Base-by-base conservation (phyloP, 2,113 vertebrate species). In the Neolamprologus kungweensis region DNA sequence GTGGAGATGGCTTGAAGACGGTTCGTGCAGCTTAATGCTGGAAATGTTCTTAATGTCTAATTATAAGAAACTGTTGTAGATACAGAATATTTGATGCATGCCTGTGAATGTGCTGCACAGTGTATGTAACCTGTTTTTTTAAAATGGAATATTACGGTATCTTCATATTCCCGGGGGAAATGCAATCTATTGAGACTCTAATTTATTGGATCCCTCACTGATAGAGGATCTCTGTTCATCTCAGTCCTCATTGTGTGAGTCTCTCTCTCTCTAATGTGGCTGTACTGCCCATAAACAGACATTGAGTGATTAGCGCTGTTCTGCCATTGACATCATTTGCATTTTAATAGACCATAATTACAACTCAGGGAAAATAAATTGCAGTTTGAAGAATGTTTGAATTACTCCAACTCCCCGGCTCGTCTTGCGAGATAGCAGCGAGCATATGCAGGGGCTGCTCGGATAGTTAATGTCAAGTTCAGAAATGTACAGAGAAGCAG, bases 301-400 rank as follows among this genome's bases (percentile, higher is more conserved):
- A 88, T 78, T 95, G 95, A 96, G 92, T 96, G 94, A 96, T 97
- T 96, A 96, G 94, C 85, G 75, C 92, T 90, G 92, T 92, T 90
- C 92, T 83, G 85, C 95, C 93, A 94, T 96, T 96, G 95, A 95
- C 95, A 96, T 96, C 91, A 96, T 97, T 96, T 96, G 95, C 95
- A 96, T 97, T 96, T 95, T 96, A 96, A 96, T 96, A 95, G 95
- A 95, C 93, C 93, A 92, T 95, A 96, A 96, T 97, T 96, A 96
- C 93, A 95, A 94, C 94, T 95, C 91, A 78, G 93, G 94, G 94
- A 94, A 96, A 96, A 96, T 95, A 95, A 96, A 96, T 95, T 94
- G 94, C 93, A 91, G 93, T 96, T 97, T 94, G 91, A 95, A 95
- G 92, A 95, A 95, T 93, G 93, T 94, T 95, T 92, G 91, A 95